Conservation (phyloP, 2,113 vertebrate species). For the Hiodon tergisus region DNA sequence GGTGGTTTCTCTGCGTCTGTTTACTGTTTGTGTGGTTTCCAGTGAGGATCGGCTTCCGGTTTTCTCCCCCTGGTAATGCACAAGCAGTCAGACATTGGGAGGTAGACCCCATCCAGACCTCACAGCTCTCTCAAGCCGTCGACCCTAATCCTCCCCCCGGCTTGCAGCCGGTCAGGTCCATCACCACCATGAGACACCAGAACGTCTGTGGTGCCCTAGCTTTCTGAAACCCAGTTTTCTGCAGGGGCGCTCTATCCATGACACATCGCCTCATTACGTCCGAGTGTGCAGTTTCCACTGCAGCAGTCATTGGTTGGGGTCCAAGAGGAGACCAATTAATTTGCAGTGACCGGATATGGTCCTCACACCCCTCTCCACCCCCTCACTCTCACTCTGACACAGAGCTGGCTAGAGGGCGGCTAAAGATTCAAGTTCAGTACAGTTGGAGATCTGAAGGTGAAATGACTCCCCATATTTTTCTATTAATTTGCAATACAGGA, state of each 20-base stretch:
- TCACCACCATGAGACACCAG: no score
- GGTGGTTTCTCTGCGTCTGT: no score
- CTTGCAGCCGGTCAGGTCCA: no score
- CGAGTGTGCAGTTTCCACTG: background rate
- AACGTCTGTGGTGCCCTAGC: background rate
- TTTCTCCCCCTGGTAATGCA: no score
- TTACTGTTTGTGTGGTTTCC: no score
- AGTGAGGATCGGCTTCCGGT: no score
- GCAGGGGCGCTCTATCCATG: background rate
- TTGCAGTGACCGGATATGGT: conserved; percentile 17
- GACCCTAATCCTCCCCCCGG: no score
- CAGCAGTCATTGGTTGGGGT: background rate
- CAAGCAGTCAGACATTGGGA: no score
- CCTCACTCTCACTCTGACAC: background rate
- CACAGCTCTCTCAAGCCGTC: no score
- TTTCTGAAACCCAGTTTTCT: background rate
- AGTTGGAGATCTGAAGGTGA: background rate
- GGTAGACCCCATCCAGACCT: no score
- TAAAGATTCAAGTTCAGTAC: background rate
- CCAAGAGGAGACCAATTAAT: conserved; percentile 22
- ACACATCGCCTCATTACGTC: conserved; percentile 6
- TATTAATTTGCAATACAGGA: background rate
- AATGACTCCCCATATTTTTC: conserved; percentile 1
- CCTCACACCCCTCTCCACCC: background rate
- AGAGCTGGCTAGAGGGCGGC: background rate